Conservation (phyloP, 2,113 vertebrate genomes). For the Sphaerodactylus townsendi region DNA sequence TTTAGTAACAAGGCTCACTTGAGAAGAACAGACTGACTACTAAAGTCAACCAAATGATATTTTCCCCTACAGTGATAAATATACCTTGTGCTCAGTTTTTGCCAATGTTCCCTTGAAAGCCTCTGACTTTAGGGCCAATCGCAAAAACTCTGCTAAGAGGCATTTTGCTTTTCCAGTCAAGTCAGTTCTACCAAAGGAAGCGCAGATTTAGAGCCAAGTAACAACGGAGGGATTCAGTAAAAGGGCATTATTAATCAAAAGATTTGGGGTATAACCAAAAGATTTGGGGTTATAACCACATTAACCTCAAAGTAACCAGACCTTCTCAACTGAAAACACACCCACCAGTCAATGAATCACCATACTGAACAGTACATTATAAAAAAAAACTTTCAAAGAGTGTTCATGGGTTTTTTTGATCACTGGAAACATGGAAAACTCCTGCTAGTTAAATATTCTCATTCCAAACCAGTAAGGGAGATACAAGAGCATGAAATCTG, state of each 20-base stretch:
- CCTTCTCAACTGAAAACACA: too few species aligned
- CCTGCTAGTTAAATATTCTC: neutral
- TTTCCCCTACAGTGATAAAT: neutral
- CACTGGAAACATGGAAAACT: neutral
- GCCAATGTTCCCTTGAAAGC: slow-evolving; percentile 22
- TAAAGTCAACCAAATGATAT: neutral
- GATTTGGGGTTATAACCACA: neutral
- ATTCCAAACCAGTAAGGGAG: neutral
- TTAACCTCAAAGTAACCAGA: neutral
- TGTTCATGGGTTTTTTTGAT: neutral
- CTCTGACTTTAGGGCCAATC: slow-evolving; percentile 15
- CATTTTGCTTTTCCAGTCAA: slow-evolving; percentile 43
- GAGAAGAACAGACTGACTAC: neutral
- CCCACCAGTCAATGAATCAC: neutral
- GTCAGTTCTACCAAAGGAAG: slow-evolving; percentile 18
- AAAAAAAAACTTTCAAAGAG: neutral
- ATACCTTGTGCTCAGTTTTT: neutral
- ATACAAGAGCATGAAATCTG: neutral
- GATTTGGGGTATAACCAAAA: neutral
- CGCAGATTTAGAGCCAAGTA: neutral
- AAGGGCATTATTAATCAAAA: neutral
- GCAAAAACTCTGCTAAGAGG: slow-evolving; percentile 32
- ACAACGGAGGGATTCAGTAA: slow-evolving; percentile 14
- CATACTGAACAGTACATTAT: neutral
- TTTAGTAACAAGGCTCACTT: neutral